phyloP scores from a whole-genome alignment of 2,113 vertebrate genomes.

The Petrocephalus microphthalmus region DNA sequence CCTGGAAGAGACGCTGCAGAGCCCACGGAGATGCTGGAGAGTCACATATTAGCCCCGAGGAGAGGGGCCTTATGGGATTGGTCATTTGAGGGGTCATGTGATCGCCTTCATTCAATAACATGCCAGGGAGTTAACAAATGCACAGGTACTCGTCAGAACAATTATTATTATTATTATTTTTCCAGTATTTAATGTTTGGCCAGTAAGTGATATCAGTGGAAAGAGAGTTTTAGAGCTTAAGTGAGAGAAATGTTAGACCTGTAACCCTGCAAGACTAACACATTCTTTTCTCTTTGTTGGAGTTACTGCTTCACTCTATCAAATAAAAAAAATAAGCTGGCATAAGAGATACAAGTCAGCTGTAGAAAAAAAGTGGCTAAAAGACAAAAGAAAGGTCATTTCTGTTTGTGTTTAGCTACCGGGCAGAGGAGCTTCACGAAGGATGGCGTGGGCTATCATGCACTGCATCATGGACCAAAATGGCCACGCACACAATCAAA shows the following conservation, averaged over 20 bases:
- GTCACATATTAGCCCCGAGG: not conserved
- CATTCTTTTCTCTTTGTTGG: not conserved
- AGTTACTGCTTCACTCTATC: not conserved
- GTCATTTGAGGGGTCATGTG: slow-evolving; percentile 15
- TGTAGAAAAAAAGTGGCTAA: not conserved
- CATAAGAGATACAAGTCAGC: not conserved
- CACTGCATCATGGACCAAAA: not conserved
- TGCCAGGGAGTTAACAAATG: not conserved
- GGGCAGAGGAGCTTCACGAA: not conserved
- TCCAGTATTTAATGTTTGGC: not conserved
- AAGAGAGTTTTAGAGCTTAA: not conserved
- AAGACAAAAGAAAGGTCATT: not conserved
- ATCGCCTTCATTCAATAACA: not conserved
- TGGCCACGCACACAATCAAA: not conserved
- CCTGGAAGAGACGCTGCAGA: slow-evolving; percentile 46
- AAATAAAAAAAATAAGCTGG: not conserved
- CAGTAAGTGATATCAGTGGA: not conserved
- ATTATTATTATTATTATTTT: not conserved
- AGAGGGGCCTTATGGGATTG: slow-evolving; percentile 9
- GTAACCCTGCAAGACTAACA: not conserved
- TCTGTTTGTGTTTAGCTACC: not conserved
- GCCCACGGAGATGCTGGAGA: slow-evolving; percentile 31
- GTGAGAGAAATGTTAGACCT: not conserved
- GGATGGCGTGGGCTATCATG: not conserved
- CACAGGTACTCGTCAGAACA: not conserved